Evolutionary conservation across 2,113 vertebrate genomes (phyloP).

Genomic region (Salvelinus fontinalis): DNA sequence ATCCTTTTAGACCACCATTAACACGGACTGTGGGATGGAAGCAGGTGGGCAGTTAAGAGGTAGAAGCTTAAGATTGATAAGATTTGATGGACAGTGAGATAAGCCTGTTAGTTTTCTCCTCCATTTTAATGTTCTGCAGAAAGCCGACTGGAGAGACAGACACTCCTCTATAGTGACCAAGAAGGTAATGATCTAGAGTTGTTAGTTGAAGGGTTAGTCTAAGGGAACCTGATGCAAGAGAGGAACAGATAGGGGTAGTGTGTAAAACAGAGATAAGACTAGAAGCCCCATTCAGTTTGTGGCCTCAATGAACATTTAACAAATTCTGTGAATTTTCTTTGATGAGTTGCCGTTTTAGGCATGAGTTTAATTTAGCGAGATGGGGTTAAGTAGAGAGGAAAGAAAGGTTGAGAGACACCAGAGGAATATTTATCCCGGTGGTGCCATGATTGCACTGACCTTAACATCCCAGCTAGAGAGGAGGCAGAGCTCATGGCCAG

Average conservation of each 20-base stretch:
- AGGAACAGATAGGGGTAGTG: constrained; percentile 37
- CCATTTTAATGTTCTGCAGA: constrained; percentile 38
- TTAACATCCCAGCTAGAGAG: constrained; percentile 13
- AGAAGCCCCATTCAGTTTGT: constrained; percentile 19
- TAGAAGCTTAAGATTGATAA: constrained; percentile 54
- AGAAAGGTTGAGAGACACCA: too few species aligned
- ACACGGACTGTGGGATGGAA: too few species aligned
- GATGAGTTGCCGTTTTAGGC: too few species aligned
- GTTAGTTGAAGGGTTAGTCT: constrained; percentile 27
- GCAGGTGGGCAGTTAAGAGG: constrained; percentile 6
- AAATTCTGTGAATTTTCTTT: too few species aligned
- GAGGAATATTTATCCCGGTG: too few species aligned
- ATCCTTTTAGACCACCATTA: constrained; percentile 41
- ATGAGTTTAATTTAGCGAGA: too few species aligned
- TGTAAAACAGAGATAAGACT: neutral
- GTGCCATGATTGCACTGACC: too few species aligned
- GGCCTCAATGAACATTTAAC: too few species aligned
- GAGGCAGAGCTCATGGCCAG: constrained; percentile 55
- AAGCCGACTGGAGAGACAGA: constrained; percentile 12
- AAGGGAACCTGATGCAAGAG: constrained; percentile 39
- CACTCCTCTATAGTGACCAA: constrained; percentile 42
- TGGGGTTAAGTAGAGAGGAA: too few species aligned
- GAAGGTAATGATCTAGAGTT: constrained; percentile 8
- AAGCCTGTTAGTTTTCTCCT: constrained; percentile 49
- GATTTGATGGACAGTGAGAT: constrained; percentile 53